phyloP scores from a whole-genome alignment of 2,113 vertebrate species.

The Physeter macrocephalus region DNA sequence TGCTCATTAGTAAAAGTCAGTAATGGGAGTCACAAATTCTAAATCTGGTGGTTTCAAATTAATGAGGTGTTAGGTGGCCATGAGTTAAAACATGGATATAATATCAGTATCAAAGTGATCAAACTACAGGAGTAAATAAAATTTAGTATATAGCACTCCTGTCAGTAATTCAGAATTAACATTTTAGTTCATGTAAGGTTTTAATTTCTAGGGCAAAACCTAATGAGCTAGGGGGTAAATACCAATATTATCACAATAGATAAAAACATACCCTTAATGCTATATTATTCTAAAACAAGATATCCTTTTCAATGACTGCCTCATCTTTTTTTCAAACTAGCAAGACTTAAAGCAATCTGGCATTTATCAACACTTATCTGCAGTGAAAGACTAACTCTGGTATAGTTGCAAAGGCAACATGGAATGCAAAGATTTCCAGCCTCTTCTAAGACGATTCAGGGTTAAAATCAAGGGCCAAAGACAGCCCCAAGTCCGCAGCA shows the following conservation, averaged over 20 bases:
- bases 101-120: background rate
- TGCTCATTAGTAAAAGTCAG: background rate
- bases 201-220: background rate
- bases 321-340: background rate
- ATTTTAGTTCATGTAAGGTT: background rate
- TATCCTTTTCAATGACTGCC: background rate
- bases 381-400: background rate
- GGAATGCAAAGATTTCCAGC: no score
- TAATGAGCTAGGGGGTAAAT: background rate
- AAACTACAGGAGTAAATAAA: background rate
- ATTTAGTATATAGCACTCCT: background rate
- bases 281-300: background rate
- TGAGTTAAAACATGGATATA: background rate
- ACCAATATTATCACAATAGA: background rate
- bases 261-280: background rate
- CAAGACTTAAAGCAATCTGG: background rate
- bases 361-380: rapidly evolving
- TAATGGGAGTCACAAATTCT: background rate
- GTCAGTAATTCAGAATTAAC: background rate
- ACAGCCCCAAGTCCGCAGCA: background rate
- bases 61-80: background rate
- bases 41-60: background rate
- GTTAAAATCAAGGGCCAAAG: background rate
- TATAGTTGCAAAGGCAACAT: background rate
- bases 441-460: background rate